phyloP scores from a whole-genome alignment of 2,797 vertebrate genomes.

The Pagetopsis macropterus region DNA sequence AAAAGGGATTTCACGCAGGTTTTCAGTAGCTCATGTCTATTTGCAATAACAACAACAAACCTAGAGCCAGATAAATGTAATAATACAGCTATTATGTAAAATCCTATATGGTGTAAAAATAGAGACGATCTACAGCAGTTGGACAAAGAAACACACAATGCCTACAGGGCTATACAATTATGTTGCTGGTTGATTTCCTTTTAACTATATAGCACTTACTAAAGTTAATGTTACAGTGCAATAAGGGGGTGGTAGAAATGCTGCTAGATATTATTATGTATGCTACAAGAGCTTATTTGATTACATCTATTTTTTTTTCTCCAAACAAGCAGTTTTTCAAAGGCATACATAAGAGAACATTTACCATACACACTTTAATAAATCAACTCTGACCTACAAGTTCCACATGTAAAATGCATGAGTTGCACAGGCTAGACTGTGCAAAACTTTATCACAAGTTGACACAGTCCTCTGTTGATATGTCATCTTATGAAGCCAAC shows the following conservation, averaged over 20 bases:
- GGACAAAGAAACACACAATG: constrained; percentile 10
- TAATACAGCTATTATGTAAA: constrained; percentile 9
- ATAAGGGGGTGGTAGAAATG: background rate
- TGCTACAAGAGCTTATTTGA: background rate
- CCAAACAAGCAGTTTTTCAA: background rate
- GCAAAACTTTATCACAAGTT: background rate
- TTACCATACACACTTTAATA: too few relatives aligned
- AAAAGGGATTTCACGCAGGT: background rate
- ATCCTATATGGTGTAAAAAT: constrained; percentile 13
- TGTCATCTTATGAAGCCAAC: constrained; percentile 15
- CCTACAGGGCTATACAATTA: background rate
- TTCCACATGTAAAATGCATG: background rate
- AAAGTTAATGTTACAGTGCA: background rate
- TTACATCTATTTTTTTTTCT: background rate
- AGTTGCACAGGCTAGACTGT: background rate
- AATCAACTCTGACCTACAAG: background rate
- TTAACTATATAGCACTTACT: background rate
- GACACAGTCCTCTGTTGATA: background rate
- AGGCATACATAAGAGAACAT: too few relatives aligned
- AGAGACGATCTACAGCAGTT: constrained; percentile 29
- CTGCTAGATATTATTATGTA: background rate
- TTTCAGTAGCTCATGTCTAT: background rate
- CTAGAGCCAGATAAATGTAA: background rate
- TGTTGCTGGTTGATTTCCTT: background rate
- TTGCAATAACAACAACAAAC: background rate